Base-by-base conservation (phyloP, 2,113 vertebrate species). In the Gnathonemus longibarbis region DNA sequence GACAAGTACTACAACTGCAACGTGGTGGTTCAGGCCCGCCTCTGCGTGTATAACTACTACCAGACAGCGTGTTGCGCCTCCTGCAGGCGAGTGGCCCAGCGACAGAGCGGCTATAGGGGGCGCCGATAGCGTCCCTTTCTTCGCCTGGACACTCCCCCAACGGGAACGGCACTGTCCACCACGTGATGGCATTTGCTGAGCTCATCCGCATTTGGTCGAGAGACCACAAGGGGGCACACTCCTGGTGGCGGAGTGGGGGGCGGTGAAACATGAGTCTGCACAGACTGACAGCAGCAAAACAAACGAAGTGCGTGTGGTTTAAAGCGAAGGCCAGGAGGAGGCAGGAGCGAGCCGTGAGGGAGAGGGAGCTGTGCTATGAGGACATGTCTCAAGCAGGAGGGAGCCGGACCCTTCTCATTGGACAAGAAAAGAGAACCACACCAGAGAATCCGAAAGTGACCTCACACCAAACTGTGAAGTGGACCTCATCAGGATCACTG, bases 1-100 rank as follows among this genome's bases (percentile, higher is more conserved):
- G 98, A 99, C 91, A 97, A 98, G 90, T 98, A 98, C 93, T 99
- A 97, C 95, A 99, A 99, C 93, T 99, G 98, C 95, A 98, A 98
- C 0, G 98, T 99, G 94, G 98, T 99, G 94, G 98, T 98, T 11
- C 98, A 99, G 94, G 98, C 98, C 2, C 97, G 98, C 7, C 97
- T 99, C 42, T 99, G 98, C 0, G 98, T 99, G 91, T 99, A 99
- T 90, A 96, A 97, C 91, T 99, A 99, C 88, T 99, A 99, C 95
- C 97, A 97, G 94, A 97, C 94, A 0, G 96, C 97, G 3, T 99
- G 98, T 91, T 99, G 98, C 0, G 97, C 96, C 0, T 98, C 98
- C 0, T 99, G 98, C 66, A 94, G 94, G 0, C 96, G 96, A 0
- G 96, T 95, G 91, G 95, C 96, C 19, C 96, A 94, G 92, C 96